Evolutionary conservation across 1,140 invertebrate genomes (phyloP).

Genomic region (Formica exsecta): DNA sequence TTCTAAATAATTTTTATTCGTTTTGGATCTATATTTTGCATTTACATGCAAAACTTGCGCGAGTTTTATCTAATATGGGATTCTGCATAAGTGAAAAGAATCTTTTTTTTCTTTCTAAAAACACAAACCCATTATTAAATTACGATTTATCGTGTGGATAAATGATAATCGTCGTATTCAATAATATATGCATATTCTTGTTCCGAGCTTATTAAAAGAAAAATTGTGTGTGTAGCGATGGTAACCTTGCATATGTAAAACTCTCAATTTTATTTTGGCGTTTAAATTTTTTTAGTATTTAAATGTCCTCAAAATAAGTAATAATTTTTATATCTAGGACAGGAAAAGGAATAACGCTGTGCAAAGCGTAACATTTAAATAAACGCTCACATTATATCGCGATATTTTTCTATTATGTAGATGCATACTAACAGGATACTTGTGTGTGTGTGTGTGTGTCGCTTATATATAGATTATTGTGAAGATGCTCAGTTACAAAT

Average conservation of each 20-base stretch:
- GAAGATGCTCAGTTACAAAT: neutral
- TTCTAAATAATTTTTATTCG: neutral
- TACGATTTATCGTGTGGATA: neutral
- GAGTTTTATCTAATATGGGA: neutral
- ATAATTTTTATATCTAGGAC: constrained; percentile 9
- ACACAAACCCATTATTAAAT: neutral
- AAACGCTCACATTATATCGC: neutral
- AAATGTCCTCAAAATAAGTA: constrained; percentile 22
- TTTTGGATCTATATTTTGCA: neutral
- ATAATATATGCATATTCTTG: neutral
- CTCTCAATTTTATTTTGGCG: neutral
- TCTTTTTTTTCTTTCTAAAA: neutral
- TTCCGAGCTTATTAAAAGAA: neutral
- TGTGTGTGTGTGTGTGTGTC: neutral
- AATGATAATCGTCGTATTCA: neutral
- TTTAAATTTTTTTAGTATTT: constrained; percentile 25
- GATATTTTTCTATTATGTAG: constrained; percentile 20
- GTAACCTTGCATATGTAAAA: neutral
- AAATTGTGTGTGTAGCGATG: neutral
- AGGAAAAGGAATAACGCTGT: neutral
- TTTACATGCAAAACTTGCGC: neutral
- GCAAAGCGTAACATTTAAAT: constrained; percentile 31
- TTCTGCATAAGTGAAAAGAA: constrained; percentile 1
- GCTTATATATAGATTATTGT: constrained; percentile 17
- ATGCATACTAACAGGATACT: neutral